Evolutionary conservation across 2,797 vertebrate species (phyloP).

Genomic region (Hapalemur alaotrensis): DNA sequence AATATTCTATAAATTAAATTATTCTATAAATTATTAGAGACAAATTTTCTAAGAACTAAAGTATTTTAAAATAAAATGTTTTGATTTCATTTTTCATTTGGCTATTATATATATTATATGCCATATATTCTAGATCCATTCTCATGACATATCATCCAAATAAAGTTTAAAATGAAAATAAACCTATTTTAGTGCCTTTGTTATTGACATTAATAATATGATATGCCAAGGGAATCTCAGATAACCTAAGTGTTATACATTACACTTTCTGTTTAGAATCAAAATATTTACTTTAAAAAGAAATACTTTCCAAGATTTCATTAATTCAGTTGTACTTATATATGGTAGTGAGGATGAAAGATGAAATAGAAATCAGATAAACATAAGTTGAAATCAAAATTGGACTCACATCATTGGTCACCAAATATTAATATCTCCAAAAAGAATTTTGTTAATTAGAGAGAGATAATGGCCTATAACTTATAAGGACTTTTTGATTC

Average conservation of each 20-base stretch:
- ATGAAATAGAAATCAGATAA: constrained; percentile 11
- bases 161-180: constrained; percentile 37
- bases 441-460: background rate
- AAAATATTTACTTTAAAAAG: background rate
- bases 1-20: background rate
- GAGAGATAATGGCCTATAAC: background rate
- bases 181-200: background rate
- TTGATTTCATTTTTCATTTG: background rate
- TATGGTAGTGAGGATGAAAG: constrained; percentile 33
- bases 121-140: background rate
- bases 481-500: background rate
- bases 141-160: background rate
- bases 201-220: background rate
- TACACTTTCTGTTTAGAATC: constrained; percentile 1
- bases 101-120: background rate
- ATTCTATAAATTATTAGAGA: background rate
- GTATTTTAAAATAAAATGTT: constrained; percentile 19
- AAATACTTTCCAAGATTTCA: background rate
- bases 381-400: constrained; percentile 7
- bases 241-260: background rate
- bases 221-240: background rate
- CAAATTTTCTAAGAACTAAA: background rate
- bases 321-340: constrained; percentile 42
- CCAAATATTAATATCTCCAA: background rate
- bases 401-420: constrained; percentile 26